Evolutionary conservation across 2,888 invertebrate genomes (phyloP).

Genomic region (Zaprionus lineosus): DNA sequence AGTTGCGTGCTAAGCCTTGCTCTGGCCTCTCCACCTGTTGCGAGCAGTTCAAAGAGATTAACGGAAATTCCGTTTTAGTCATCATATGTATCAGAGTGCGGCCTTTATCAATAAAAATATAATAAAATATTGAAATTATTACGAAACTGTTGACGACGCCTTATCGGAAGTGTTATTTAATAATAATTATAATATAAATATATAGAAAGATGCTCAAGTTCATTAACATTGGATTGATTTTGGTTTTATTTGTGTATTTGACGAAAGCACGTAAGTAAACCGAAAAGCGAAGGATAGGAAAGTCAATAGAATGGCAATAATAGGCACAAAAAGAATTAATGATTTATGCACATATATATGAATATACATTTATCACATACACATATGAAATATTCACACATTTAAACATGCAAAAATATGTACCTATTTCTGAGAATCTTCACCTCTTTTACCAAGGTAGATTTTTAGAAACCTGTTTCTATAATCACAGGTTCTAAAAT

Average conservation of each 20-base stretch:
- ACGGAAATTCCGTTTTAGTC: constrained; percentile 41
- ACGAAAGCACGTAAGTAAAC: constrained; percentile 61
- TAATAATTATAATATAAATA: constrained; percentile 19
- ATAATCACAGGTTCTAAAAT: constrained; percentile 23
- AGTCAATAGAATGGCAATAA: constrained; percentile 15
- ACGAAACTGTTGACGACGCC: constrained; percentile 48
- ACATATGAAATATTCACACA: no score
- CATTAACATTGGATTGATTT: constrained; percentile 21
- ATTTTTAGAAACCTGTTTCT: no score
- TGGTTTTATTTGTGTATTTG: constrained; percentile 30
- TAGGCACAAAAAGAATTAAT: constrained; percentile 16
- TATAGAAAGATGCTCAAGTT: constrained; percentile 40
- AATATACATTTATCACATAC: background rate
- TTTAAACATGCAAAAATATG: no score
- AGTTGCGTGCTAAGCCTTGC: constrained; percentile 52
- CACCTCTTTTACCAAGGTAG: no score
- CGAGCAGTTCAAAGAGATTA: constrained; percentile 8
- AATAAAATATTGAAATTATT: constrained; percentile 7
- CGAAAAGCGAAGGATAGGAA: constrained; percentile 3
- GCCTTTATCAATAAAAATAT: constrained; percentile 34
- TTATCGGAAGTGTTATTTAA: constrained; percentile 30
- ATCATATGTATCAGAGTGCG: constrained; percentile 23
- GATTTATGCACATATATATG: constrained; percentile 8
- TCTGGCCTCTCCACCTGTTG: constrained; percentile 23
- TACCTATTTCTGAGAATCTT: no score